Percentiles rank a stretch among this genome's conserved stretches.
Evolutionary conservation across 2,888 invertebrate species (phyloP).

Genomic region (Trichogramma evanescens): DNA sequence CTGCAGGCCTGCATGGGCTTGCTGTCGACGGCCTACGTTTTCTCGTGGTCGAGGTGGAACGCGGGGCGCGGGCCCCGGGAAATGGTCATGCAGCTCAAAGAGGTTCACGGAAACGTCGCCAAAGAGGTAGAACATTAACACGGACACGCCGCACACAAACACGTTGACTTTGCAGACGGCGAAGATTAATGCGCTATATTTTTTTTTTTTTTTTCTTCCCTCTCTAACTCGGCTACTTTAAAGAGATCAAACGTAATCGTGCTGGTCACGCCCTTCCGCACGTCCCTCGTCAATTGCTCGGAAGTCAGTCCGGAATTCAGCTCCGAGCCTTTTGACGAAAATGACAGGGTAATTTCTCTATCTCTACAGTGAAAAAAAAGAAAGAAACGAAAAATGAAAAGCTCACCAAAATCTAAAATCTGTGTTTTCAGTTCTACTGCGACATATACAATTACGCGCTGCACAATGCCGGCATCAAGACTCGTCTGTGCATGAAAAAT

Average conservation of each 20-base stretch:
- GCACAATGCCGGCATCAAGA: constrained; percentile 58
- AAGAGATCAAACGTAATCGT: constrained; percentile 49
- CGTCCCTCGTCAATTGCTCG: constrained; percentile 63
- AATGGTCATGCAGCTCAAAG: constrained; percentile 63
- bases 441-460: constrained; percentile 67
- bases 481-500: constrained; percentile 52
- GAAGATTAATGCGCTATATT: neutral
- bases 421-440: constrained; percentile 57
- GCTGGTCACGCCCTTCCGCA: constrained; percentile 62
- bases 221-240: constrained; percentile 1
- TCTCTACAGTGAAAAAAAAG: neutral
- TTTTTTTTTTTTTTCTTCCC: neutral
- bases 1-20: constrained; percentile 73
- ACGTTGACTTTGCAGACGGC: neutral
- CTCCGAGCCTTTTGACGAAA: constrained; percentile 47
- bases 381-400: neutral
- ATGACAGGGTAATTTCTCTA: constrained; percentile 13
- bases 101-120: constrained; percentile 53
- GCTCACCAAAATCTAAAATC: neutral
- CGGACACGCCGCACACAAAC: neutral
- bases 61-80: constrained; percentile 48
- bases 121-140: constrained; percentile 45
- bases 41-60: constrained; percentile 76
- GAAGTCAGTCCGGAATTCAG: constrained; percentile 69
- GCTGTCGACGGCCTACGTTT: constrained; percentile 65